phyloP scores from a whole-genome alignment of 2,113 vertebrate genomes.

The Paracanthobrama guichenoti region DNA sequence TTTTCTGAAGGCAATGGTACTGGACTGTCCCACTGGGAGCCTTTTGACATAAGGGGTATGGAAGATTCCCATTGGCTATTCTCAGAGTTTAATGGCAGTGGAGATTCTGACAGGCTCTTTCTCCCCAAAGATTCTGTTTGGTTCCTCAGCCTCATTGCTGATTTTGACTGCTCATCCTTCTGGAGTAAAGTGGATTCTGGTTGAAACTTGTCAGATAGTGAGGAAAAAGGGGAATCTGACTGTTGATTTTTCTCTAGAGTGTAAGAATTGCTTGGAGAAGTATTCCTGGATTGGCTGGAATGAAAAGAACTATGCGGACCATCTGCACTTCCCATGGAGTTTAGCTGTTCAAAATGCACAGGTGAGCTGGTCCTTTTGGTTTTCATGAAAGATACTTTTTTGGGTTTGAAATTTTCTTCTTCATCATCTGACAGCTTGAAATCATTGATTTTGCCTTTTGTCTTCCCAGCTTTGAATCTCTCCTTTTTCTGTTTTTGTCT shows the following conservation, averaged over 20 bases:
- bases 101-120: slow-evolving; percentile 53
- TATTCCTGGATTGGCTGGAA: slow-evolving; percentile 41
- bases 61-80: slow-evolving; percentile 58
- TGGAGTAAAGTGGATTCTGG: neutral
- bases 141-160: slow-evolving; percentile 36
- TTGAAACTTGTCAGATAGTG: slow-evolving; percentile 9
- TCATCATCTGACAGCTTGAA: slow-evolving; percentile 79
- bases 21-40: slow-evolving; percentile 47
- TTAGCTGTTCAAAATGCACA: neutral
- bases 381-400: slow-evolving; percentile 77
- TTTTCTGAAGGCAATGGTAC: slow-evolving; percentile 48
- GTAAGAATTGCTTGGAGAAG: neutral
- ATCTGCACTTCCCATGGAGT: neutral
- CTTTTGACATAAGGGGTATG: slow-evolving; percentile 55
- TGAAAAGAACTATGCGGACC: slow-evolving; percentile 35
- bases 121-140: slow-evolving; percentile 2
- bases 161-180: slow-evolving; percentile 46
- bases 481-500: slow-evolving; percentile 65
- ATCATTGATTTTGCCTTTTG: slow-evolving; percentile 68
- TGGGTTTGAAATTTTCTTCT: slow-evolving; percentile 67
- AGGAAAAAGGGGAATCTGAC: slow-evolving; percentile 25
- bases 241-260: slow-evolving; percentile 37
- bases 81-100: slow-evolving; percentile 57
- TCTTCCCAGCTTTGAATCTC: slow-evolving; percentile 61
- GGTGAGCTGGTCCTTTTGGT: slow-evolving; percentile 61